Evolutionary conservation across 1,140 invertebrate species (phyloP).

Genomic region (Hyles euphorbiae): DNA sequence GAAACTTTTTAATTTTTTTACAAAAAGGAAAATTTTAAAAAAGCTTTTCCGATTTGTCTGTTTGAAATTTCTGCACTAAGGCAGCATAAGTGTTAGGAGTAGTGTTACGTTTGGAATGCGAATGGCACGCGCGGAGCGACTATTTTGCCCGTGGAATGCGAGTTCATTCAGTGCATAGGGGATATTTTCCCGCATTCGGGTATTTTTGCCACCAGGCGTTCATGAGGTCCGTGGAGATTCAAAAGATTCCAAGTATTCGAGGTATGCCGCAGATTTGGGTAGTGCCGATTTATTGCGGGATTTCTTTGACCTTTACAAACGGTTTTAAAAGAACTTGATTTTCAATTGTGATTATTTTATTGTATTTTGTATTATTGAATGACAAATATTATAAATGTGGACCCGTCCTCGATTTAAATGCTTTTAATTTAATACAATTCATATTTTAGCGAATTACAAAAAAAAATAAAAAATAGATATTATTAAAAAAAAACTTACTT

Average conservation of each 20-base stretch:
- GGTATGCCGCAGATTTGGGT: neutral
- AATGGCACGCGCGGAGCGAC: constrained; percentile 12
- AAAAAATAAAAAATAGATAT: too few species aligned
- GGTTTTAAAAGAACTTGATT: too few species aligned
- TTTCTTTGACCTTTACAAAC: too few species aligned
- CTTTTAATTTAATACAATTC: too few species aligned
- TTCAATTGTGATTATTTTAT: too few species aligned
- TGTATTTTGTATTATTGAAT: too few species aligned
- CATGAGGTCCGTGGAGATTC: constrained; percentile 21
- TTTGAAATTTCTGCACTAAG: constrained; percentile 70
- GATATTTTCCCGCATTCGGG: constrained; percentile 73
- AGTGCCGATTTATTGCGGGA: too few species aligned
- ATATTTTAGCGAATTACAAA: too few species aligned
- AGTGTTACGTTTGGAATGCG: constrained; percentile 52
- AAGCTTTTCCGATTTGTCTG: constrained; percentile 52
- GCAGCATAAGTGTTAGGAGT: constrained; percentile 33
- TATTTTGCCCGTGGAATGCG: constrained; percentile 11
- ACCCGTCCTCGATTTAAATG: too few species aligned
- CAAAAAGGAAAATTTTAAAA: constrained; percentile 43
- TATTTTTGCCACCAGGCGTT: constrained; percentile 66
- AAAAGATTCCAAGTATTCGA: neutral
- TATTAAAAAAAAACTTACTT: too few species aligned
- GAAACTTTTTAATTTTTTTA: constrained; percentile 41
- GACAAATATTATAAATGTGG: too few species aligned
- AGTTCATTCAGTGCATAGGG: constrained; percentile 49